Conservation (phyloP, 2,113 vertebrate species). For the Megatriorchis doriae region DNA sequence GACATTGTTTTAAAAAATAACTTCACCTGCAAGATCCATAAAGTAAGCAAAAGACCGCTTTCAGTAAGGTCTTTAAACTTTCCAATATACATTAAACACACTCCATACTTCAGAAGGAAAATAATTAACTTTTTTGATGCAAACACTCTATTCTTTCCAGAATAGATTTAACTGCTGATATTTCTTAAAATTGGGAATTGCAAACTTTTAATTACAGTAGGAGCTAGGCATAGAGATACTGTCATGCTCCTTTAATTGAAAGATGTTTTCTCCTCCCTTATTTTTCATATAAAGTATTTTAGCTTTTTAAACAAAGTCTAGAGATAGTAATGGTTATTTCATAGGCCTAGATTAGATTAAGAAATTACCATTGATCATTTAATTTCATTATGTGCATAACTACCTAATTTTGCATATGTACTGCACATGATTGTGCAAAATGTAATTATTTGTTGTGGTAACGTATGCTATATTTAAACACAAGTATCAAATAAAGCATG, state of each 20-base stretch:
- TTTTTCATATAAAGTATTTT: background rate
- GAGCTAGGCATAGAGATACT: background rate
- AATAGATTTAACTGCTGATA: background rate
- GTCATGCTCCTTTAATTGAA: background rate
- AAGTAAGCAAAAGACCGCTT: background rate
- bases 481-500: background rate
- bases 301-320: background rate
- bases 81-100: background rate
- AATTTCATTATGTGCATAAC: background rate
- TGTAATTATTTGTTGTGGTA: background rate
- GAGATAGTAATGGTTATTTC: background rate
- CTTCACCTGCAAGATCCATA: background rate
- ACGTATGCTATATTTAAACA: background rate
- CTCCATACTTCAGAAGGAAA: background rate
- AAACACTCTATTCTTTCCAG: background rate
- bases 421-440: background rate
- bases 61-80: background rate
- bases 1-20: background rate
- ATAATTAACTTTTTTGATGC: background rate
- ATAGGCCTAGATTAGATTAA: background rate
- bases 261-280: background rate
- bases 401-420: background rate
- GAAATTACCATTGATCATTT: background rate
- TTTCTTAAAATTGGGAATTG: background rate
- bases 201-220: background rate